A percentile compares a stretch with the other conserved stretches of the same genome.
Evolutionary conservation across 2,113 vertebrate species (phyloP).

Genomic region (Pluvianellus socialis): DNA sequence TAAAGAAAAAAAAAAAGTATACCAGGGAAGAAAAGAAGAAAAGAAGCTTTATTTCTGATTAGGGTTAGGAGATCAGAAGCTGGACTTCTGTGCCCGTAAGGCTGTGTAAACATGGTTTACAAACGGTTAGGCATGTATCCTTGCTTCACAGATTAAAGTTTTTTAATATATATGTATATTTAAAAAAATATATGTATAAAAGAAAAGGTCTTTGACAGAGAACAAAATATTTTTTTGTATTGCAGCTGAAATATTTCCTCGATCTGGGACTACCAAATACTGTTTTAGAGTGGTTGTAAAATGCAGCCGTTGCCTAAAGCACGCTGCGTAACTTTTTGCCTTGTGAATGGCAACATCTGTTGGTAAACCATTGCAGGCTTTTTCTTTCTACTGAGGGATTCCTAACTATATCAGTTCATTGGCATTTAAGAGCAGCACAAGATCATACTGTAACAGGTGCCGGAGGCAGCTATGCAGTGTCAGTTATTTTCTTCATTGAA

Average conservation of each 20-base stretch:
- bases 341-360: neutral
- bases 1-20: neutral
- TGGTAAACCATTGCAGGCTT: neutral
- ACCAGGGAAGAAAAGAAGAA: neutral
- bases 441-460: neutral
- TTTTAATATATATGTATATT: neutral
- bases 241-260: neutral
- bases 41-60: neutral
- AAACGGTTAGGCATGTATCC: neutral
- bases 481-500: neutral
- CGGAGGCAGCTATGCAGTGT: rapidly evolving
- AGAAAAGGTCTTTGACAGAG: neutral
- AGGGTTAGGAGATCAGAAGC: neutral
- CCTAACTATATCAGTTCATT: neutral
- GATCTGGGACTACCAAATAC: neutral
- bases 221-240: neutral
- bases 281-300: neutral
- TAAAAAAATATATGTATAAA: no score
- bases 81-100: neutral
- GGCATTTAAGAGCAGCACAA: neutral
- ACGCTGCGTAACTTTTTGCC: neutral
- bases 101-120: neutral
- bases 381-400: neutral
- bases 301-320: neutral
- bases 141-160: neutral